Evolutionary conservation across 2,888 invertebrate species (phyloP).

Genomic region (Leucophenga maculata): DNA sequence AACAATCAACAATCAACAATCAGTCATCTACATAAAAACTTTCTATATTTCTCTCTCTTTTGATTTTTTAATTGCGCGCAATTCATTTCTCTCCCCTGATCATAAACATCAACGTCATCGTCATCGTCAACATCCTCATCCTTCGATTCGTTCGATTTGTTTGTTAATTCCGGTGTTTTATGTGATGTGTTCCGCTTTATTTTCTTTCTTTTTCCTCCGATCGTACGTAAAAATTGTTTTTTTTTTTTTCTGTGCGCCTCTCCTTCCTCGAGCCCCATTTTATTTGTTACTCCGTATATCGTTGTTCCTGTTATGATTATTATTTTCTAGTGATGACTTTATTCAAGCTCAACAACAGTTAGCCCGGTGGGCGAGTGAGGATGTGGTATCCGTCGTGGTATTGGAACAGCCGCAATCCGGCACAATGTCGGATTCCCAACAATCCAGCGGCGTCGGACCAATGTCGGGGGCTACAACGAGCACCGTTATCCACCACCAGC

Average conservation of each 20-base stretch:
- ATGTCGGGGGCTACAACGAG: constrained; percentile 75
- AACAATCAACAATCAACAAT: no score
- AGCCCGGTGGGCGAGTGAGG: constrained; percentile 96
- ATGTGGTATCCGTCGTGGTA: constrained; percentile 78
- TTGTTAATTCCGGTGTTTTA: constrained; percentile 12
- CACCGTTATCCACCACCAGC: constrained; percentile 74
- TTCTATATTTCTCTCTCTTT: background rate
- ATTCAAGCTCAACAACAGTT: constrained; percentile 97
- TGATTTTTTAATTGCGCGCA: background rate
- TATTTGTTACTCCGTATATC: constrained; percentile 68
- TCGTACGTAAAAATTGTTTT: constrained; percentile 17
- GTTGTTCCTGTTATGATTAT: constrained; percentile 83
- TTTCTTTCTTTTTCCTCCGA: background rate
- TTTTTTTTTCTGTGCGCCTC: constrained; percentile 18
- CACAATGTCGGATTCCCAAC: constrained; percentile 72
- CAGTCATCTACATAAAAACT: no score
- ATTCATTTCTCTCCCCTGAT: no score
- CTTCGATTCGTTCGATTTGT: constrained; percentile 21
- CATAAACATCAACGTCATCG: no score
- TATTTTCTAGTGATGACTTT: constrained; percentile 97
- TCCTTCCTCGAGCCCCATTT: constrained; percentile 25
- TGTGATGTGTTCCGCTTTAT: background rate
- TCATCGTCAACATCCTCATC: constrained; percentile 11
- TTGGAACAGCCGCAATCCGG: constrained; percentile 72
- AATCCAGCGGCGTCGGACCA: constrained; percentile 75